Evolutionary conservation across 2,888 invertebrate species (phyloP), one percentile per base, ranked within the genome.

Genomic region (Zygothrica quintamaculata): DNA sequence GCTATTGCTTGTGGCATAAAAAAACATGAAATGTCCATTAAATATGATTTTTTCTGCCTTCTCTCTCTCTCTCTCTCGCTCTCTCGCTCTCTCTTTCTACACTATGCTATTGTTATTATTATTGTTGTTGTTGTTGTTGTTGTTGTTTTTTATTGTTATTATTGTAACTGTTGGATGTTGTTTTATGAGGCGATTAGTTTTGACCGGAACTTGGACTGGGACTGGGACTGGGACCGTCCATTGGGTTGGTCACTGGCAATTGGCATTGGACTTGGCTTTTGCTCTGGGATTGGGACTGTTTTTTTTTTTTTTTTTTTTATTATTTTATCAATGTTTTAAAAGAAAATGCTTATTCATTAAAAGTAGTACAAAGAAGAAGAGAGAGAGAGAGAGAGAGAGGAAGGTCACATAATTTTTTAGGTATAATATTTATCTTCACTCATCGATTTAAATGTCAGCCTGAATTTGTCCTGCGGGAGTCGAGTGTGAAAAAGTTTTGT

Each of bases 371-470:
- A 43, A n/a, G 46, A 33, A 39, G 22, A 15, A 8, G 29, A n/a
- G 18, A 8, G 18, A 16, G 12, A 16, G 29, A 26, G 18, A 3
- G 18, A 22, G 15, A 11, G 11, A 13, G 15, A 15, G 34, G 11
- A 9, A 29, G 39, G 26, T 3, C 36, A 74, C 77, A 84, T 80
- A 72, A 84, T 84, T 84, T 80, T 85, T 79, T 67, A 53, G 57
- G 57, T 78, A 37, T 59, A 66, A 65, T 81, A 81, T 80, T 84
- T 80, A 80, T 82, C 86, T 67, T 85, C 86, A 65, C 40, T 76
- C 81, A 84, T 82, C 87, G 82, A 82, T 82, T 82, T 81, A 86
- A 82, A 84, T 76, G 82, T 76, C 84, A 77, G 55, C 48, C 47
- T 11, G 43, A 76, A 82, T 85, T 74, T 72, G 77, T 76, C 80